A percentile compares a stretch with the other conserved stretches of the same genome.
Evolutionary conservation across 2,113 vertebrate genomes (phyloP).

Genomic region (Oceanodroma tethys): DNA sequence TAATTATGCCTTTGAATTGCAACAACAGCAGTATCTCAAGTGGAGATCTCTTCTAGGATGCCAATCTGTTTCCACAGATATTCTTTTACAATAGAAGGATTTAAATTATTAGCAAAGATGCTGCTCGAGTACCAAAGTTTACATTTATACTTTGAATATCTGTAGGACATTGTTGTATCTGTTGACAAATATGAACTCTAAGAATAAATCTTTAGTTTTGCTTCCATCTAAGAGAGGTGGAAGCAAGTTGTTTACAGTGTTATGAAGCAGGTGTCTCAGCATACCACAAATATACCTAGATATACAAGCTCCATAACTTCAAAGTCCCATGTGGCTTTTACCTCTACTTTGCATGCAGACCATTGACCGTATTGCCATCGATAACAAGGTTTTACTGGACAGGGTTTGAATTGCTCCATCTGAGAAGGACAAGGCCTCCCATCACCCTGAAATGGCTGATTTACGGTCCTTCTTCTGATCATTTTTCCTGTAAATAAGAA

Average conservation of each 20-base stretch:
- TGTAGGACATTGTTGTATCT: background rate
- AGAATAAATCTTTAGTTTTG: background rate
- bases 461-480: constrained; percentile 83
- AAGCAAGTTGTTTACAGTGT: background rate
- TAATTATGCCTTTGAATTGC: background rate
- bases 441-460: constrained; percentile 91
- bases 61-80: background rate
- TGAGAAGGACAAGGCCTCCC: constrained; percentile 89
- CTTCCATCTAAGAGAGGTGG: background rate
- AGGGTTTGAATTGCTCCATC: constrained; percentile 94
- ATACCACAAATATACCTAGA: background rate
- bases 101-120: background rate
- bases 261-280: background rate
- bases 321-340: constrained; percentile 31
- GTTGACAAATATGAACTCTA: background rate
- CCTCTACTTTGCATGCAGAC: constrained; percentile 94
- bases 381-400: constrained; percentile 93
- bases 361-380: constrained; percentile 90
- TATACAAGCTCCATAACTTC: background rate
- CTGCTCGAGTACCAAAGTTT: background rate
- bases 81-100: background rate
- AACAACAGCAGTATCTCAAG: background rate
- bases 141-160: background rate
- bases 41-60: background rate
- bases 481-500: constrained; percentile 85